Evolutionary conservation across 2,888 invertebrate species (phyloP).

Genomic region (Brachyptera putata): DNA sequence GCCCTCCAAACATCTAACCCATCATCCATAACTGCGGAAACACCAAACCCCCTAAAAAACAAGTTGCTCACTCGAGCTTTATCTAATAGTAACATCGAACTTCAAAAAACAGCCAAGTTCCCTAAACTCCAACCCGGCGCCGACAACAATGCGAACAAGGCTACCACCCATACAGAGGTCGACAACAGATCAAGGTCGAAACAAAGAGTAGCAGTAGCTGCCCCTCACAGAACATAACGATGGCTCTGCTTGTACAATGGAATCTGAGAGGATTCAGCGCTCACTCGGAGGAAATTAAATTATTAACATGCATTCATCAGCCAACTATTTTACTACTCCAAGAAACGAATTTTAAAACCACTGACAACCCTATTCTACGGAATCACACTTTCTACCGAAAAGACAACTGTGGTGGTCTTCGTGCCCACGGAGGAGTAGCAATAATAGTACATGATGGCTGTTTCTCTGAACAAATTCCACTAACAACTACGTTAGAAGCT

Average conservation of each 20-base stretch:
- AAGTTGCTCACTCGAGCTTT: too few relatives aligned
- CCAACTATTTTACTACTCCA: neutral
- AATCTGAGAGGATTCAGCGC: neutral
- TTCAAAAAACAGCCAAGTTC: too few relatives aligned
- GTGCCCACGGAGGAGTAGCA: conserved; percentile 1
- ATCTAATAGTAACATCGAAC: too few relatives aligned
- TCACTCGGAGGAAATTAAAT: neutral
- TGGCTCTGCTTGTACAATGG: conserved; percentile 8
- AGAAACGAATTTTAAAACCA: neutral
- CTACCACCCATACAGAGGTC: too few relatives aligned
- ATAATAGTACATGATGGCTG: neutral
- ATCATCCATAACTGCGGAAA: too few relatives aligned
- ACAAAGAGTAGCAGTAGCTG: too few relatives aligned
- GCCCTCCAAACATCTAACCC: too few relatives aligned
- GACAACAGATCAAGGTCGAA: too few relatives aligned
- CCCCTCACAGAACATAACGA: too few relatives aligned
- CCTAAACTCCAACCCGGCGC: too few relatives aligned
- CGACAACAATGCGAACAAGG: too few relatives aligned
- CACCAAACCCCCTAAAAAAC: too few relatives aligned
- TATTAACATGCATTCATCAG: neutral
- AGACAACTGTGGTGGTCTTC: neutral
- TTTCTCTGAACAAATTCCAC: neutral
- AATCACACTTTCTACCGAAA: neutral
- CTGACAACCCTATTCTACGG: neutral
- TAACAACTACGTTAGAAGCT: conserved; percentile 9